Conservation (phyloP, 2,888 invertebrate species). For the Aporophyla nigra region DNA sequence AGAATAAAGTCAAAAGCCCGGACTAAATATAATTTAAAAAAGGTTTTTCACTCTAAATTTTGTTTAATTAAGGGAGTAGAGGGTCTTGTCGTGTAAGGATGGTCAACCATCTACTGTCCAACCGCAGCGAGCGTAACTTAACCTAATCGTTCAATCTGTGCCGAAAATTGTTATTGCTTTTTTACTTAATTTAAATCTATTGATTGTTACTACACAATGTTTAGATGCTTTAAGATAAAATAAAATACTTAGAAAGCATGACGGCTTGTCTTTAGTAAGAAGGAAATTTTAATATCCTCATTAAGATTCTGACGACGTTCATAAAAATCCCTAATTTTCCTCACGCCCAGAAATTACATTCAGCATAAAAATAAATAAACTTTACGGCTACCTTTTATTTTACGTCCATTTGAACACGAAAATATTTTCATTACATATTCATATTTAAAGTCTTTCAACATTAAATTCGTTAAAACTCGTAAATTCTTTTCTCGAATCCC, state of each 20-base stretch:
- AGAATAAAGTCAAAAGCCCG: no score
- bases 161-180: no score
- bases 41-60: no score
- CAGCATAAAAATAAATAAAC: conserved; percentile 43
- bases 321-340: conserved; percentile 38
- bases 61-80: no score
- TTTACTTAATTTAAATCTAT: no score
- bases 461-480: conserved; percentile 60
- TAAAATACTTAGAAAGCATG: not conserved
- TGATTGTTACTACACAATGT: not conserved
- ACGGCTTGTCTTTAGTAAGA: not conserved
- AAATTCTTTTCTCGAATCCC: conserved; percentile 45
- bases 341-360: conserved; percentile 44
- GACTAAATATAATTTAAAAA: no score
- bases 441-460: conserved; percentile 44
- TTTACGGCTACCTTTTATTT: conserved; percentile 49
- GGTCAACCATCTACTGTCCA: no score
- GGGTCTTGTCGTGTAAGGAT: no score
- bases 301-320: conserved; percentile 26
- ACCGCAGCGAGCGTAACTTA: no score
- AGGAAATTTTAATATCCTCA: conserved; percentile 27
- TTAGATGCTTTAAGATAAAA: not conserved
- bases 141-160: no score
- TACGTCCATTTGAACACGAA: conserved; percentile 16
- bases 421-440: conserved; percentile 48